Evolutionary conservation across 1,140 invertebrate genomes (phyloP), one percentile per base, ranked within the genome.

Genomic region (Apis dorsata): DNA sequence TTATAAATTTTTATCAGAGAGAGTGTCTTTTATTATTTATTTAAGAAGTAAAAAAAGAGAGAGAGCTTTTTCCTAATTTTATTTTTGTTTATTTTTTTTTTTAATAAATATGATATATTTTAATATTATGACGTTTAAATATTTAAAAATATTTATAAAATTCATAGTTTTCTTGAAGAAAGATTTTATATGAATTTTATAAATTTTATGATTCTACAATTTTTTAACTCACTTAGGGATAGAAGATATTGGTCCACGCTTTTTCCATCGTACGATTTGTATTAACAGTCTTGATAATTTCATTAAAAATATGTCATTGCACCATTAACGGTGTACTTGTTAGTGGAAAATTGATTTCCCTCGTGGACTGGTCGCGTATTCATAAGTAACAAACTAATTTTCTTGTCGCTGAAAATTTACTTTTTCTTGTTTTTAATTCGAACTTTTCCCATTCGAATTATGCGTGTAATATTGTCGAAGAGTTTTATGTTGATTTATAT

Each of bases 341-440:
- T 73, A n/a, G 15, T 44, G 51, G 60, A 49, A 81, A 75, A 75
- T 66, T 66, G 62, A 66, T 66, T 74, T 74, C 71, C 60, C 51
- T 60, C 28, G 34, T 17, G 13, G 57, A 21, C 24, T 24, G 12
- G 53, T 7, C 13, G 24, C 49, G 44, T 49, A 21, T 65, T 72
- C 70, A 21, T 28, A 80, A 44, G 21, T 13, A 53, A 57, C 60
- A n/a, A 66, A n/a, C n/a, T 66, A 51, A 81, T 75, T 55, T 66
- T 57, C 51, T 34, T 8, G 70, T 65, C 60, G 11, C 5, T 21
- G 5, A 21, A 44, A 73, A 13, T 13, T 2, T 12, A 2, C 17
- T 15, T 21, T 8, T 63, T 57, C n/a, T 44, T 59, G 0, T 66
- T 44, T 74, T 57, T n/a, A 10, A 57, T 66, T 24, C 7, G 19